Evolutionary conservation across 1,140 invertebrate genomes (phyloP).

Genomic region (Drosophila mayri): DNA sequence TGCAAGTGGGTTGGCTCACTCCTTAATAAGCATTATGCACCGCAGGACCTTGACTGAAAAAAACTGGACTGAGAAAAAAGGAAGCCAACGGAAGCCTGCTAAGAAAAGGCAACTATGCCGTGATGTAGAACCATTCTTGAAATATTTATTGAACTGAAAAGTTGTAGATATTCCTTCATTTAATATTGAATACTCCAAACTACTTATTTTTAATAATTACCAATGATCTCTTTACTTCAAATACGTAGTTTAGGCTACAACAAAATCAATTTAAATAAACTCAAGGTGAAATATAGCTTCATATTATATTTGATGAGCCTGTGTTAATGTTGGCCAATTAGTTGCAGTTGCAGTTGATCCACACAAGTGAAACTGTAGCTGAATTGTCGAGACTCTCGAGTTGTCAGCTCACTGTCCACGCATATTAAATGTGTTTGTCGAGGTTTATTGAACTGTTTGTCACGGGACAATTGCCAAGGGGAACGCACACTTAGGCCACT

Average conservation of each 20-base stretch:
- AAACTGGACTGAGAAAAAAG: background rate
- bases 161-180: background rate
- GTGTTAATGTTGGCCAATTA: slow-evolving; percentile 76
- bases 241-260: no score
- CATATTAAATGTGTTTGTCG: slow-evolving; percentile 72
- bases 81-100: background rate
- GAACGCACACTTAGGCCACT: slow-evolving; percentile 18
- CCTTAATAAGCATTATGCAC: slow-evolving; percentile 73
- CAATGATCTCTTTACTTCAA: no score
- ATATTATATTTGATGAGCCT: slow-evolving; percentile 19
- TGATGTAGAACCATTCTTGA: background rate
- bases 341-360: slow-evolving; percentile 43
- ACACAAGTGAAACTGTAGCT: slow-evolving; percentile 8
- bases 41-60: slow-evolving; percentile 61
- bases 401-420: slow-evolving; percentile 48
- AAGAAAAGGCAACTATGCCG: background rate
- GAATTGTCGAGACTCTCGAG: slow-evolving; percentile 24
- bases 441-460: slow-evolving; percentile 75
- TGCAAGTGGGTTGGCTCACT: slow-evolving; percentile 25
- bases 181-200: background rate
- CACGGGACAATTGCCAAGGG: slow-evolving; percentile 11
- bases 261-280: no score
- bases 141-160: background rate
- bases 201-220: no score
- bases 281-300: slow-evolving; percentile 14